These are phyloP conservation scores for Trichoplax adhaerens DNA, from an alignment of 37 sponge, comb jelly and placozoan genomes.

Conservation along the genomic window DNA sequence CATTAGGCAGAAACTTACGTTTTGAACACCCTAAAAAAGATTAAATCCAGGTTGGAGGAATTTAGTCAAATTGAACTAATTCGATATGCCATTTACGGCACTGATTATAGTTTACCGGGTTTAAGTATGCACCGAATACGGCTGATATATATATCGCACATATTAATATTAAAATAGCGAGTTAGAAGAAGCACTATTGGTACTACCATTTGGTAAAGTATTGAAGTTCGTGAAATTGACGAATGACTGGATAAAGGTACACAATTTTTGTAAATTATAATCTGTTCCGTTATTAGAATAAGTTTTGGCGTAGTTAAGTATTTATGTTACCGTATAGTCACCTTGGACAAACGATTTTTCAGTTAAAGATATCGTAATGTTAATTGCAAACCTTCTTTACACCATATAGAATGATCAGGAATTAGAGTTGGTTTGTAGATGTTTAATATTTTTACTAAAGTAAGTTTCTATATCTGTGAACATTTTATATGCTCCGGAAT, in stretches of 20 bases:
- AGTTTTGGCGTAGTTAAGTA: background rate
- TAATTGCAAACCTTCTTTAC: background rate
- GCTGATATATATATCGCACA: background rate
- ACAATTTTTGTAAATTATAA: background rate
- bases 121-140: too few species aligned
- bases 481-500: conserved; percentile 3
- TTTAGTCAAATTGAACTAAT: background rate
- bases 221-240: conserved; percentile 34
- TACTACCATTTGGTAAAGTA: conserved; percentile 66
- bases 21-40: conserved; percentile 36
- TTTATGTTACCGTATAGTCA: too few species aligned
- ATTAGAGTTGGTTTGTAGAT: conserved; percentile 54
- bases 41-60: conserved; percentile 40
- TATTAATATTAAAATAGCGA: conserved; percentile 31
- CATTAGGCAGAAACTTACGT: conserved; percentile 37
- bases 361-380: background rate
- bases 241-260: conserved; percentile 37
- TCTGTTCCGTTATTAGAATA: background rate
- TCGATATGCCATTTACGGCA: background rate
- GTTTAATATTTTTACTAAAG: conserved; percentile 60
- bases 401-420: conserved; percentile 38
- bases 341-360: background rate
- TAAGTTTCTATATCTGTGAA: conserved; percentile 12
- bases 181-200: conserved; percentile 69
- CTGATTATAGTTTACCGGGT: background rate